phyloP scores from a whole-genome alignment of 2,797 vertebrate species.

The Spea hammondii region DNA sequence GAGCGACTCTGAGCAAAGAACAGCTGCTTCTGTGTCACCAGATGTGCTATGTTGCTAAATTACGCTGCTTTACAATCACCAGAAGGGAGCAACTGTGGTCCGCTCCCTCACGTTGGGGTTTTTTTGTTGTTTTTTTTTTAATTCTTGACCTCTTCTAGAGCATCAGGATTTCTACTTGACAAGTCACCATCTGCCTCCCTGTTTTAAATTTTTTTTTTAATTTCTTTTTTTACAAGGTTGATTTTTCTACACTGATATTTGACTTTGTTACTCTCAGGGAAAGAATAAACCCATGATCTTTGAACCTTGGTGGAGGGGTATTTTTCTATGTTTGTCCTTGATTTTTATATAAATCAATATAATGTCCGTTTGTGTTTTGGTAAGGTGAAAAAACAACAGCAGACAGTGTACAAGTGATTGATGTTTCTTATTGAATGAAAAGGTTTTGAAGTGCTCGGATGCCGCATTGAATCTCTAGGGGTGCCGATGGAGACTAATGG shows the following conservation, averaged over 20 bases:
- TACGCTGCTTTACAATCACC: constrained; percentile 29
- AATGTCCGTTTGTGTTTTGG: constrained; percentile 24
- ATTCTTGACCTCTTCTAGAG: constrained; percentile 43
- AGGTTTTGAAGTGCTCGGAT: constrained; percentile 35
- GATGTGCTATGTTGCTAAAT: constrained; percentile 44
- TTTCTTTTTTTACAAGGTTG: constrained; percentile 26
- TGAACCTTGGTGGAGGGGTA: background rate
- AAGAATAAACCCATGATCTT: background rate
- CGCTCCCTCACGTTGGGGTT: constrained; percentile 16
- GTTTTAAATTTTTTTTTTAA: background rate
- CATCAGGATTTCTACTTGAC: constrained; percentile 47
- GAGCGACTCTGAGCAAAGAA: constrained; percentile 6
- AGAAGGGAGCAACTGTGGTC: constrained; percentile 26
- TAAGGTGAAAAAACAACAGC: constrained; percentile 37
- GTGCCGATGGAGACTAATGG: background rate
- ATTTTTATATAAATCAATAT: constrained; percentile 19
- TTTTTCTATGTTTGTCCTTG: background rate
- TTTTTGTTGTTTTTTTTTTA: background rate
- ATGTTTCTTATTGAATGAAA: constrained; percentile 37
- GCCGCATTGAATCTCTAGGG: background rate
- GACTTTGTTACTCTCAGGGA: constrained; percentile 15
- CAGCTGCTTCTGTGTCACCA: constrained; percentile 40
- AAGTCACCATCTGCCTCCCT: constrained; percentile 45
- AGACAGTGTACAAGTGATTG: constrained; percentile 40
- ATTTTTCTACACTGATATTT: constrained; percentile 12